Percentiles rank a stretch among this genome's conserved stretches.
These are phyloP conservation scores for Atta cephalotes DNA, from an alignment of 1,140 invertebrate genomes.

Conservation along the genomic window DNA sequence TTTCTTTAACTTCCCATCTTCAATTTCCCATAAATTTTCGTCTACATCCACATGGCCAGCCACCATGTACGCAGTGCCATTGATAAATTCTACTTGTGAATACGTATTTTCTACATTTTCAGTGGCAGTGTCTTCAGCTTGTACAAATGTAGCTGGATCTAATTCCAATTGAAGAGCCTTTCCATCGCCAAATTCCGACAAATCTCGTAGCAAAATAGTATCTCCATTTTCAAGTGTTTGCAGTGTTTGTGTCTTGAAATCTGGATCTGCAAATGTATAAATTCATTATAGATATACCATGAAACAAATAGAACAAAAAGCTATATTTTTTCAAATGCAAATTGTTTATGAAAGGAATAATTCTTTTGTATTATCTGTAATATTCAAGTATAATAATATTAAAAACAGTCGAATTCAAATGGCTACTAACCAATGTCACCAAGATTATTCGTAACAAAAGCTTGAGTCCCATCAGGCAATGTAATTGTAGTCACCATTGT, in stretches of 20 bases:
- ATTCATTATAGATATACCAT: not conserved
- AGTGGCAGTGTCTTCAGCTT: conserved; percentile 64
- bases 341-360: not conserved
- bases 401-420: conserved; percentile 8
- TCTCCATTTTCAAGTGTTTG: conserved; percentile 72
- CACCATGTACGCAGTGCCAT: conserved; percentile 81
- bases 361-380: not conserved
- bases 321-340: not conserved
- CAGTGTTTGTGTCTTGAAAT: conserved; percentile 65
- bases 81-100: conserved; percentile 78
- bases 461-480: conserved; percentile 82
- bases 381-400: not conserved
- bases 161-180: conserved; percentile 79
- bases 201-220: conserved; percentile 77
- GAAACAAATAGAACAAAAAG: not conserved
- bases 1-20: conserved; percentile 75
- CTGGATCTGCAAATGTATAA: conserved; percentile 64
- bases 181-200: conserved; percentile 74
- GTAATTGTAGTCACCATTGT: conserved; percentile 81
- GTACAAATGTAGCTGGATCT: conserved; percentile 71
- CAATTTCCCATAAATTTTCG: conserved; percentile 77
- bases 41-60: conserved; percentile 73
- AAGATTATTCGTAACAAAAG: conserved; percentile 79
- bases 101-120: conserved; percentile 72
- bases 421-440: conserved; percentile 72